Base-by-base conservation (phyloP, 2,888 invertebrate genomes). In the Leptothorax acervorum region DNA sequence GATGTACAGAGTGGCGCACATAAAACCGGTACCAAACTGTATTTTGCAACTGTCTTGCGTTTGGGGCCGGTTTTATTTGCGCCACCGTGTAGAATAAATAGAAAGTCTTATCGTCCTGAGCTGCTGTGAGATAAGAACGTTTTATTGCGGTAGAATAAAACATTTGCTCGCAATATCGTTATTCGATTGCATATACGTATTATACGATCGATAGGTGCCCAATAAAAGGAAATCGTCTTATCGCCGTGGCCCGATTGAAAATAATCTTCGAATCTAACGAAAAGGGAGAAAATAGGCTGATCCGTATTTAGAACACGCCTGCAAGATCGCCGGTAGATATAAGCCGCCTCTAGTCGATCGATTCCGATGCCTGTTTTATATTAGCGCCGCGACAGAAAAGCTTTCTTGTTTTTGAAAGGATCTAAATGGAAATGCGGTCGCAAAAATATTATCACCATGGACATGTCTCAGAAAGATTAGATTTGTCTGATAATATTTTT, bases 241-340 rank as follows among this genome's bases (percentile, higher is more conserved):
- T 51, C 23, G 35, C 35, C 18, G 18, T 70, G 70, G 48, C 70
- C 39, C 39, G 60, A 79, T 70, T 60, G 60, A 60, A 70, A 79
- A 65, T 70, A 79, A 79, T 79, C 79, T 70, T 35, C 18, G 48
- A 79, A 60, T 79, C 48, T 79, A 60, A 70, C 48, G 60, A 79
- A 70, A 62, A 39, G 70, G 18, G 70, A 79, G 70, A 79, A 79
- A 57, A 73, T 79, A 70, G 60, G 60, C 45, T 70, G 79, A 79
- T 79, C 79, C 70, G 60, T 57, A 79, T 79, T 79, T 79, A 79
- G 79, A 79, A 79, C 60, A 60, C 39, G 79, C 79, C 48, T 70
- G 79, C 70, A 55, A 79, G 70, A 79, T 79, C 48, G 53, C 42
- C 28, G 55, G 35, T n/a, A 39, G 70, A 70, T 79, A 70, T 79